phyloP scores from a whole-genome alignment of 2,797 vertebrate genomes.

The Lacerta agilis region DNA sequence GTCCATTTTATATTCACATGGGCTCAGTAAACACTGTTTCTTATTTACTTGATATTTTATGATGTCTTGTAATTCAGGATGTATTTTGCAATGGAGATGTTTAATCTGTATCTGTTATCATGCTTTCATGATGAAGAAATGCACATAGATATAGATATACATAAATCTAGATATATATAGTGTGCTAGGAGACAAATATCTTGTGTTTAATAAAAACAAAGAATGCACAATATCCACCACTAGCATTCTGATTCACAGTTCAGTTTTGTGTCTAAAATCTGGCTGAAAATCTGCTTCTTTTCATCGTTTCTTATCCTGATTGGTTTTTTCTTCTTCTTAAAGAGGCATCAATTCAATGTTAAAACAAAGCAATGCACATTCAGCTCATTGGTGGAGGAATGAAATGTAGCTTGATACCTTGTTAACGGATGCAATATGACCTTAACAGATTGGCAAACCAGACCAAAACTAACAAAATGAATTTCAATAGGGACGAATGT shows the following conservation, averaged over 20 bases:
- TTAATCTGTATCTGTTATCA: not conserved
- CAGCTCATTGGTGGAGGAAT: not conserved
- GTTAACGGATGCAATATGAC: too few species aligned
- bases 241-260: not conserved
- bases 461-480: too few species aligned
- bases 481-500: too few species aligned
- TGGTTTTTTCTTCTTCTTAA: not conserved
- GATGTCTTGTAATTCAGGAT: not conserved
- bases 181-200: not conserved
- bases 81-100: not conserved
- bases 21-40: not conserved
- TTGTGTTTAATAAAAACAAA: slow-evolving; percentile 5
- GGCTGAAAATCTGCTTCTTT: not conserved
- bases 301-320: not conserved
- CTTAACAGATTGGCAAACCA: too few species aligned
- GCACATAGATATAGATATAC: not conserved
- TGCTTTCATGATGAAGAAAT: not conserved
- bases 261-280: not conserved
- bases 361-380: not conserved
- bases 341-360: not conserved
- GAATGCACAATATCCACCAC: not conserved
- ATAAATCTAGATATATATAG: not conserved
- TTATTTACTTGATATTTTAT: not conserved
- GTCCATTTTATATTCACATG: not conserved
- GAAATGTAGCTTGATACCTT: too few species aligned